Evolutionary conservation across 2,797 vertebrate species (phyloP).

Genomic region (Onychomys arenicola): DNA sequence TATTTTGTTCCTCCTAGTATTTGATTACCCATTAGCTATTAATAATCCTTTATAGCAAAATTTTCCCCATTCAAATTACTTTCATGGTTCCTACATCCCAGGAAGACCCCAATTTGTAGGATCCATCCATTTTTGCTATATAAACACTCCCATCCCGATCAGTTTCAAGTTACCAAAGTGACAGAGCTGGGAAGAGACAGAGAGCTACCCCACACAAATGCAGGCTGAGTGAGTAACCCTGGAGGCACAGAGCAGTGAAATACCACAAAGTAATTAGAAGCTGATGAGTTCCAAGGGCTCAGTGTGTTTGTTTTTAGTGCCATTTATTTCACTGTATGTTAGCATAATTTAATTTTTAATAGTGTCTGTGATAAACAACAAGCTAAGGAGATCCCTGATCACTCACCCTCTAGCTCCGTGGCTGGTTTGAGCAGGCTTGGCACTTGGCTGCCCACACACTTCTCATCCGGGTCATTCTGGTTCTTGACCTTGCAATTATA

Average conservation of each 20-base stretch:
- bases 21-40: not conserved
- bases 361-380: constrained; percentile 12
- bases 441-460: not conserved
- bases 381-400: not conserved
- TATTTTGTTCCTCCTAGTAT: not conserved
- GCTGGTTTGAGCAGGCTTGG: not conserved
- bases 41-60: not conserved
- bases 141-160: not conserved
- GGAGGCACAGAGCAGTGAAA: not conserved
- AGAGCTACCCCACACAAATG: not conserved
- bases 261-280: constrained; percentile 44
- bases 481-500: not conserved
- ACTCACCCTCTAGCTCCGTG: not conserved
- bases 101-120: not conserved
- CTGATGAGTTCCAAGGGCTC: not conserved
- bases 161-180: not conserved
- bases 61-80: constrained; percentile 14
- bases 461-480: not conserved
- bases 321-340: constrained; percentile 28
- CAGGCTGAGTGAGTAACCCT: not conserved
- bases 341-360: constrained; percentile 51
- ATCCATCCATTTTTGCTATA: not conserved
- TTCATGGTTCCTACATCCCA: constrained; percentile 10
- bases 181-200: not conserved
- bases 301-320: not conserved